Evolutionary conservation across 2,113 vertebrate species (phyloP).

Genomic region (Protobothrops flavoviridis): DNA sequence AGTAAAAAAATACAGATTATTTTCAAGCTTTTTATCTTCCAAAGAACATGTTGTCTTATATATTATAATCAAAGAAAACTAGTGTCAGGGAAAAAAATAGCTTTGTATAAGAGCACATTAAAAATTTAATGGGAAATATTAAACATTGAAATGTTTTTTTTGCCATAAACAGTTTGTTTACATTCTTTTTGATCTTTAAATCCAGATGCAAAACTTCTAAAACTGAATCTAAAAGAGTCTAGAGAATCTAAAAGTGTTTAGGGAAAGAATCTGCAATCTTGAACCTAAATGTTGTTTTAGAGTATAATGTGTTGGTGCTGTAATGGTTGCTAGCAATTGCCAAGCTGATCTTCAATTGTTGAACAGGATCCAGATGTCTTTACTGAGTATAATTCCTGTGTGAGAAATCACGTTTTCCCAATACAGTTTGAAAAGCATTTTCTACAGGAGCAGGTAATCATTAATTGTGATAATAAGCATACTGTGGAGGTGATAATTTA

Average conservation of each 20-base stretch:
- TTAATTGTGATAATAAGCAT: neutral
- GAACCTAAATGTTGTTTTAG: neutral
- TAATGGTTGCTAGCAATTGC: neutral
- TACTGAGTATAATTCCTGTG: neutral
- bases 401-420: neutral
- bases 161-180: neutral
- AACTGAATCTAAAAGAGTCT: neutral
- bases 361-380: slow-evolving; percentile 18
- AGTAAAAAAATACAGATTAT: neutral
- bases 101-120: neutral
- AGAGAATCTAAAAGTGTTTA: neutral
- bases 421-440: neutral
- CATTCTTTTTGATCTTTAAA: slow-evolving; percentile 1
- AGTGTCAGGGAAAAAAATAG: neutral
- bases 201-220: fast-evolving
- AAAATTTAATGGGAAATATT: neutral
- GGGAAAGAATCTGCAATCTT: neutral
- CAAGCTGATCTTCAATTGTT: neutral
- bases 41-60: neutral
- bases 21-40: neutral
- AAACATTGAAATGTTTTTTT: neutral
- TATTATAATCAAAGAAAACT: slow-evolving; percentile 2
- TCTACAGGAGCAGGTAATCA: neutral
- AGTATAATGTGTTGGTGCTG: neutral
- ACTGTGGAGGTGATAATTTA: neutral